Percentiles rank a stretch among this genome's conserved stretches.
phyloP scores from a whole-genome alignment of 2,797 vertebrate species.

The Odontamblyopus rebecca region DNA sequence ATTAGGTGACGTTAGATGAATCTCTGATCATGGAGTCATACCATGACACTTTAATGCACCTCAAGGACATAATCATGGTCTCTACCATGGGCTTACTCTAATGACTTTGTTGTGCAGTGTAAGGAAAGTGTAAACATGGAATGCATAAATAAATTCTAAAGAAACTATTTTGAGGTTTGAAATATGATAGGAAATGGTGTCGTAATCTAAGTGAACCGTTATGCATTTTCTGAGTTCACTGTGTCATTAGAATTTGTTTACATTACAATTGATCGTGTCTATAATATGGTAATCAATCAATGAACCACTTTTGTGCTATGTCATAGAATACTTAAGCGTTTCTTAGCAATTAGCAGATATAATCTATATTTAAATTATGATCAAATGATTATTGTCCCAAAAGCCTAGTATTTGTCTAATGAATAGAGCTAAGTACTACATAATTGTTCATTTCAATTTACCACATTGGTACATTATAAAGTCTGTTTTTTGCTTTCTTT shows the following conservation, averaged over 20 bases:
- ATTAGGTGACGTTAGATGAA: conserved; percentile 40
- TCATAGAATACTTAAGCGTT: too few species aligned
- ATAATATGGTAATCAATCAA: too few species aligned
- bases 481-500: not conserved
- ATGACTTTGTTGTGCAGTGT: conserved; percentile 1
- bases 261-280: not conserved
- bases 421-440: too few species aligned
- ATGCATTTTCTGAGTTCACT: not conserved
- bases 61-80: conserved; percentile 38
- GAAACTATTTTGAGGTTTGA: not conserved
- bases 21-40: conserved; percentile 19
- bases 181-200: not conserved
- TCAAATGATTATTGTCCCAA: too few species aligned
- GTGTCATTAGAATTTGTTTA: not conserved
- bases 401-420: too few species aligned
- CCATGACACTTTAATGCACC: conserved; percentile 27
- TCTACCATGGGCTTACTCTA: conserved; percentile 14
- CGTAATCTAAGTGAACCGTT: not conserved
- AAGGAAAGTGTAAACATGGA: not conserved
- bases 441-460: too few species aligned
- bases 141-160: not conserved
- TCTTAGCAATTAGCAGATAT: too few species aligned
- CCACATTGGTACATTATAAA: not conserved
- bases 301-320: too few species aligned
- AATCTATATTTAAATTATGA: too few species aligned